These are phyloP conservation scores for Ameiurus melas DNA, from an alignment of 2,113 vertebrate genomes.

Conservation along the genomic window DNA sequence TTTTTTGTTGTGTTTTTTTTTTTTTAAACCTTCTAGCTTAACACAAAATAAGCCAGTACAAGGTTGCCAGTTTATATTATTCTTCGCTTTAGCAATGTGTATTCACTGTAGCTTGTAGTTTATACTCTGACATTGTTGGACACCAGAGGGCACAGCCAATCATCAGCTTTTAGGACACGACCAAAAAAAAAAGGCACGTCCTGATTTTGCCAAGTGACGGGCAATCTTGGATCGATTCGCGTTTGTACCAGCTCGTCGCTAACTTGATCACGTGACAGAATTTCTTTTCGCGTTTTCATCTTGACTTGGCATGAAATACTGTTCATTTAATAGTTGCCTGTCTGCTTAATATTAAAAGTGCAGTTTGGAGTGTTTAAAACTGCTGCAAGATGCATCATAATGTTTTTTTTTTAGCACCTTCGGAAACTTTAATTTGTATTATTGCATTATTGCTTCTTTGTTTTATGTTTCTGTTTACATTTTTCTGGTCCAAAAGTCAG, in stretches of 20 bases:
- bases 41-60: slow-evolving; percentile 37
- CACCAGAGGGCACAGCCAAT: slow-evolving; percentile 10
- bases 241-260: neutral
- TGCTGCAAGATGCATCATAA: neutral
- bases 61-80: slow-evolving; percentile 31
- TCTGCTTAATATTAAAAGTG: neutral
- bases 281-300: slow-evolving; percentile 2
- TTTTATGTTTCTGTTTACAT: neutral
- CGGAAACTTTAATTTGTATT: neutral
- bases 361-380: neutral
- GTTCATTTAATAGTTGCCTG: neutral
- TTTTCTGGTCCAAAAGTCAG: neutral
- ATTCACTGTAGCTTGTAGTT: slow-evolving; percentile 21
- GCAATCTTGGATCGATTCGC: neutral
- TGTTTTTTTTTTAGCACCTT: neutral
- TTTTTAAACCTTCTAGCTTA: slow-evolving; percentile 11
- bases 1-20: neutral
- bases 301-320: neutral
- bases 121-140: slow-evolving; percentile 1
- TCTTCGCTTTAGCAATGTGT: slow-evolving; percentile 13
- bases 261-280: slow-evolving; percentile 13
- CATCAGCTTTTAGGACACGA: slow-evolving; percentile 24
- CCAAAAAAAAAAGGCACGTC: neutral
- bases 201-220: neutral
- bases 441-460: neutral